Percentiles rank a stretch among this genome's conserved stretches.
Evolutionary conservation across 37 sponge, comb jelly and placozoan species (phyloP).

Genomic region (Aplysina aerophoba): DNA sequence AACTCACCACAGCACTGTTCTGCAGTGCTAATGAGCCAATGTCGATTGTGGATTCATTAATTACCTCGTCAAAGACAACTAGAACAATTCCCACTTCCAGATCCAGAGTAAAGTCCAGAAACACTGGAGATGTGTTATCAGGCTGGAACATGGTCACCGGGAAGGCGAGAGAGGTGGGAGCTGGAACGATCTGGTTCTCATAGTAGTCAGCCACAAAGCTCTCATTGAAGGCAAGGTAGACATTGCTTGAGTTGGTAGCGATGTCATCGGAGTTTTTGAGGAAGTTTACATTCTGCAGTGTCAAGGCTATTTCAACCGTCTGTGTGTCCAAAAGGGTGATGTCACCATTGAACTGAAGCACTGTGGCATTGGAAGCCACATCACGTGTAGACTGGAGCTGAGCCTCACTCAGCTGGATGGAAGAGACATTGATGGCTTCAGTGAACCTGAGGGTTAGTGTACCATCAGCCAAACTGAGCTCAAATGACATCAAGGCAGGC

Average conservation of each 20-base stretch:
- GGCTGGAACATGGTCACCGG: constrained; percentile 26
- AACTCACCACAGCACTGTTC: not conserved
- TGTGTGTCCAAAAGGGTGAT: constrained; percentile 59
- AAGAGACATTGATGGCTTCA: constrained; percentile 66
- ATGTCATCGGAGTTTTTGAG: constrained; percentile 56
- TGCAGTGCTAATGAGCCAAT: constrained; percentile 50
- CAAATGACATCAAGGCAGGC: constrained; percentile 37
- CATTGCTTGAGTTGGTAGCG: constrained; percentile 44
- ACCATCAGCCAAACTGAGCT: constrained; percentile 51
- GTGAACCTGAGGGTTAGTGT: constrained; percentile 73
- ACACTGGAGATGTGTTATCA: constrained; percentile 50
- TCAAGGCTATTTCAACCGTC: constrained; percentile 47
- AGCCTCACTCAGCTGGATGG: constrained; percentile 61
- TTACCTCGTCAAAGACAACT: constrained; percentile 75
- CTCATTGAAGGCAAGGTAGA: constrained; percentile 60
- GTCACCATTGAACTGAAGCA: constrained; percentile 45
- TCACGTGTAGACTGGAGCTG: constrained; percentile 58
- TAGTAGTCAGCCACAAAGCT: constrained; percentile 66
- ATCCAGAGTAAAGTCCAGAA: constrained; percentile 57
- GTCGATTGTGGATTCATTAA: constrained; percentile 53
- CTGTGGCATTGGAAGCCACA: constrained; percentile 48
- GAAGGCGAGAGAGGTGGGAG: constrained; percentile 39
- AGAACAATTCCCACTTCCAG: constrained; percentile 59
- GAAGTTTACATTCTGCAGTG: constrained; percentile 58
- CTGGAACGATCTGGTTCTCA: constrained; percentile 29